phyloP scores from a whole-genome alignment of 2,888 invertebrate species.

The Chironomus riparius region DNA sequence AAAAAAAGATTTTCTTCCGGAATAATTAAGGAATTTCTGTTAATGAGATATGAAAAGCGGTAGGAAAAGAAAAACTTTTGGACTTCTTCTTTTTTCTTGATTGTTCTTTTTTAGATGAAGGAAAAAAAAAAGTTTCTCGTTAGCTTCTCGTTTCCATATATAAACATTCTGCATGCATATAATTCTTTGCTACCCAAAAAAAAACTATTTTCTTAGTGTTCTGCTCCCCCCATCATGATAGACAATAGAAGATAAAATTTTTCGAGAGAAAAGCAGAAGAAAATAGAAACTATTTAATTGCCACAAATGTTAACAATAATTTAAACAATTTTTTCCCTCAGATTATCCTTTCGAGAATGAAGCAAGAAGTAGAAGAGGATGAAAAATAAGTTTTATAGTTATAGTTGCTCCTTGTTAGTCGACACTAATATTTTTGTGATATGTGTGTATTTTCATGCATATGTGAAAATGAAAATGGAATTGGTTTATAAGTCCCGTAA shows the following conservation, averaged over 20 bases:
- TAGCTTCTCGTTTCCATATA: background rate
- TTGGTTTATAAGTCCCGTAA: too few relatives aligned
- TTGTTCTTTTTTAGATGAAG: background rate
- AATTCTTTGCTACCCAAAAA: background rate
- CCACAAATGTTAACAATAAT: conserved; percentile 27
- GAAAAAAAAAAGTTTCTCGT: background rate
- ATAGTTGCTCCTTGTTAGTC: background rate
- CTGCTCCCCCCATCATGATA: too few relatives aligned
- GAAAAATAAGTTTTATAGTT: background rate
- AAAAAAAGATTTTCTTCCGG: conserved; percentile 9
- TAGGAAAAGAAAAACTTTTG: background rate
- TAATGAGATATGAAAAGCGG: conserved; percentile 14
- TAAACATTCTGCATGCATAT: background rate
- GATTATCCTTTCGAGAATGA: conserved; percentile 12
- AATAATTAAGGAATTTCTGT: conserved; percentile 23
- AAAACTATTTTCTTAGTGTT: too few relatives aligned
- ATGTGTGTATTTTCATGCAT: background rate
- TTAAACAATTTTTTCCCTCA: conserved; percentile 20
- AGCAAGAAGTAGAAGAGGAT: too few relatives aligned
- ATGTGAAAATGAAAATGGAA: too few relatives aligned
- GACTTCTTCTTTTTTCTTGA: background rate
- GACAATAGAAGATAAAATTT: background rate
- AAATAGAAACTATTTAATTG: conserved; percentile 22
- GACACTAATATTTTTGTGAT: background rate
- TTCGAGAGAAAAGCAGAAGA: background rate